A percentile compares a stretch with the other conserved stretches of the same genome.
phyloP scores from a whole-genome alignment of 2,888 invertebrate genomes.

The Luffia ferchaultella region DNA sequence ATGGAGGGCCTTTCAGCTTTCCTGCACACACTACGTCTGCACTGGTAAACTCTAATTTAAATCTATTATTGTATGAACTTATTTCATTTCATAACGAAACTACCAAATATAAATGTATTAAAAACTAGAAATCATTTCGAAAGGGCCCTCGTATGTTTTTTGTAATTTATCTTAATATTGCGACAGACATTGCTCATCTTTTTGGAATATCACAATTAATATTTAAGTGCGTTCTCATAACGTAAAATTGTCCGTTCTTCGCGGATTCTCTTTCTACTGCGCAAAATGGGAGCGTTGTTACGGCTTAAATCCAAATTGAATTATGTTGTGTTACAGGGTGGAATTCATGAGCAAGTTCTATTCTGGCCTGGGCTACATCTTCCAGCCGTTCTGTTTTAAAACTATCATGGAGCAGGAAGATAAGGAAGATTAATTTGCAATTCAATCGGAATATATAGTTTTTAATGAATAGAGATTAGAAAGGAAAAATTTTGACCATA shows the following conservation, averaged over 20 bases:
- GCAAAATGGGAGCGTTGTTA: too few relatives aligned
- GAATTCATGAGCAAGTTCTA: slow-evolving; percentile 98
- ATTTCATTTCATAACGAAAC: not conserved
- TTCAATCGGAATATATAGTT: slow-evolving; percentile 51
- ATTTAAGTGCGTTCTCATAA: too few relatives aligned
- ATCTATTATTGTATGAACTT: not conserved
- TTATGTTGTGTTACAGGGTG: too few relatives aligned
- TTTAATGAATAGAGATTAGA: slow-evolving; percentile 39
- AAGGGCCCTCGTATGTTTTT: too few relatives aligned
- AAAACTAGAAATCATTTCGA: too few relatives aligned
- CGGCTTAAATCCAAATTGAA: too few relatives aligned
- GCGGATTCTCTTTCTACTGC: too few relatives aligned
- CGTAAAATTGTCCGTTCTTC: too few relatives aligned
- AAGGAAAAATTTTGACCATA: not conserved
- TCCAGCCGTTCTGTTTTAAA: slow-evolving; percentile 88
- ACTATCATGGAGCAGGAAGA: slow-evolving; percentile 68
- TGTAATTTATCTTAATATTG: too few relatives aligned
- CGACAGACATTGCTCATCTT: too few relatives aligned
- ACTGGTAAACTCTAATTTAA: slow-evolving; percentile 81
- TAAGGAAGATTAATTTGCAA: slow-evolving; percentile 45
- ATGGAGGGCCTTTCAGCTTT: slow-evolving; percentile 99
- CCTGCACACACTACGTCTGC: slow-evolving; percentile 96
- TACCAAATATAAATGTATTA: not conserved
- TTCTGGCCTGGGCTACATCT: slow-evolving; percentile 80
- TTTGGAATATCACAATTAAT: too few relatives aligned